These are phyloP conservation scores for Poeciliopsis presidionis DNA, from an alignment of 2,797 vertebrate species.

Conservation along the genomic window DNA sequence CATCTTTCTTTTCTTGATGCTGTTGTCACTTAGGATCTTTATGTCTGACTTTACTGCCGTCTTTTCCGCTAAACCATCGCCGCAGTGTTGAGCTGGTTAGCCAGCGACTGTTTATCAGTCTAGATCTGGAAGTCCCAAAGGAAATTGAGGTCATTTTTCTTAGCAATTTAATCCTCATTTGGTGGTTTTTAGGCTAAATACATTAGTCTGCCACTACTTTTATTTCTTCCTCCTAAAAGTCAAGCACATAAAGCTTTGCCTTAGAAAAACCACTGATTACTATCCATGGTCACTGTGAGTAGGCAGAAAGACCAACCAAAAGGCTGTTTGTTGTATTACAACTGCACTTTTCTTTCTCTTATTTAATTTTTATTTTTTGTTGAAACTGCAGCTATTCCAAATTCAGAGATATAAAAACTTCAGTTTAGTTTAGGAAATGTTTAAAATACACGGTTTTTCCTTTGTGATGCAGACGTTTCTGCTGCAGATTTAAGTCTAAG, in stretches of 20 bases:
- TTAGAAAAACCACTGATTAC: neutral
- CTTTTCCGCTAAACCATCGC: neutral
- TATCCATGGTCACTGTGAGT: neutral
- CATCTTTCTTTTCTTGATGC: neutral
- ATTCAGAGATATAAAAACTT: neutral
- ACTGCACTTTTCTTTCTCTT: neutral
- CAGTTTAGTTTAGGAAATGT: neutral
- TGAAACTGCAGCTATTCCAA: neutral
- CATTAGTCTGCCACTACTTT: neutral
- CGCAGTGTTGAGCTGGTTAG: neutral
- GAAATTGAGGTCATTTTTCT: neutral
- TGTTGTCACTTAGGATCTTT: neutral
- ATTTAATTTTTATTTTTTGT: neutral
- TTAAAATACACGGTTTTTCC: neutral
- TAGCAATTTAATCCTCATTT: neutral
- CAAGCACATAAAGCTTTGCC: neutral
- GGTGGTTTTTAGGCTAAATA: neutral
- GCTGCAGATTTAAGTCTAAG: neutral
- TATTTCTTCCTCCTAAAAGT: neutral
- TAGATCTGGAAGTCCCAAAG: neutral
- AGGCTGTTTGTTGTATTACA: neutral
- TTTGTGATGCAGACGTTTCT: neutral
- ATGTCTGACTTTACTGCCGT: neutral
- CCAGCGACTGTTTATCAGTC: neutral
- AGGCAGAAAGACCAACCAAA: neutral